Evolutionary conservation across 2,113 vertebrate genomes (phyloP), one percentile per base, ranked within the genome.

Genomic region (Petrocephalus zakoni): DNA sequence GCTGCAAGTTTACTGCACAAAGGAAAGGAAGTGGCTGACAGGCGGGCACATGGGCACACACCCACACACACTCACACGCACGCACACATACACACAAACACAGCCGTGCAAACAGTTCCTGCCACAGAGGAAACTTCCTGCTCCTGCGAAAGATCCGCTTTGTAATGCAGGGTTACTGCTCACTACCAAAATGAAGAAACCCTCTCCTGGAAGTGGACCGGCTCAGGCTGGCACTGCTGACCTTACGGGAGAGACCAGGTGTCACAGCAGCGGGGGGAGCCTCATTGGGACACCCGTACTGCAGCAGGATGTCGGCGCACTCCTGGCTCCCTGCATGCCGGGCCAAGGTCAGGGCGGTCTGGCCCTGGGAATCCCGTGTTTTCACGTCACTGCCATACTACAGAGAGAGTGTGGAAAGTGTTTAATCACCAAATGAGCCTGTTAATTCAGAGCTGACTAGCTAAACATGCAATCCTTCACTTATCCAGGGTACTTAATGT

Each of bases 361-460:
- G 96, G 4, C 98, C 97, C 47, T 96, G 96, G 75, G 96, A 95
- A 0, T 99, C 98, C 72, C 96, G 94, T 89, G 95, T 95, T 91
- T 95, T 95, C 90, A 98, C 97, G 0, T 99, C 98, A 91, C 97
- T 97, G n/a, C 98, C 97, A 0, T 99, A 98, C 98, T 99, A 95
- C 4, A 0, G 34, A 83, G 5, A 61, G 2, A 84, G 88, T 15
- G 46, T 37, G 82, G 53, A 81, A 49, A 75, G 51, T 29, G 47
- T 34, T 49, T 47, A 21, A 4, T 53, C 51, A 83, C 81, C 46
- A 9, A 83, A 47, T 75, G 17, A 17, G 7, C 34, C 5, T 46
- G 3, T 0, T 5, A 86, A 46, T 90, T 46, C 46, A 88, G n/a
- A 68, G 21, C 10, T 89, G 11, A 22, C 68, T 5, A 37, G 34